phyloP scores from a whole-genome alignment of 2,888 invertebrate species.

The Nemurella pictetii region DNA sequence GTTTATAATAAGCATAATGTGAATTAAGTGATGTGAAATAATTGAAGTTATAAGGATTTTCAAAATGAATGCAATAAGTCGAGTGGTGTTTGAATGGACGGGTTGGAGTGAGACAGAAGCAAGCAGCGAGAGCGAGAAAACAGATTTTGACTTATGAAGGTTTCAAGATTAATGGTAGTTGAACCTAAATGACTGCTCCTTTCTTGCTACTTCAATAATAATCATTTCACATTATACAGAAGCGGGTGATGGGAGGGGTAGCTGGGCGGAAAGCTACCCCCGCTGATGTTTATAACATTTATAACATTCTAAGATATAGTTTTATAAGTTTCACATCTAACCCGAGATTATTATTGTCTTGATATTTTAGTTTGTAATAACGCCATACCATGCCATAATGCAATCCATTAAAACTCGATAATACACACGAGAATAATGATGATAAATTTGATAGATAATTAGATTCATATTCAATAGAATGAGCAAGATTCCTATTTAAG shows the following conservation, averaged over 20 bases:
- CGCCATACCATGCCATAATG: constrained; percentile 13
- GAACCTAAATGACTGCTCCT: constrained; percentile 30
- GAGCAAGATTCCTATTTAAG: not conserved
- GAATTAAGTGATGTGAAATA: constrained; percentile 9
- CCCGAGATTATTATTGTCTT: not conserved
- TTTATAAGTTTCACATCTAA: constrained; percentile 20
- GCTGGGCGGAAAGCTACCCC: constrained; percentile 5
- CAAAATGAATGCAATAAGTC: constrained; percentile 7
- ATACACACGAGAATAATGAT: not conserved
- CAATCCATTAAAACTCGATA: constrained; percentile 7
- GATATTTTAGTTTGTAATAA: not conserved
- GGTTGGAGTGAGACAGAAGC: constrained; percentile 40
- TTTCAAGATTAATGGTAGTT: constrained; percentile 29
- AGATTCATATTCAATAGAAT: constrained; percentile 8
- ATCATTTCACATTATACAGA: constrained; percentile 18
- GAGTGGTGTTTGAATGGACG: constrained; percentile 26
- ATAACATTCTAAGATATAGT: constrained; percentile 21
- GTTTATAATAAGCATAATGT: not conserved
- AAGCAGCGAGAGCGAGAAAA: constrained; percentile 39
- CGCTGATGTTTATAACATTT: constrained; percentile 21
- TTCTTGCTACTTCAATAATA: constrained; percentile 34
- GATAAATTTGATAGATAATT: constrained; percentile 14
- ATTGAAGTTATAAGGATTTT: not conserved
- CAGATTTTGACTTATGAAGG: constrained; percentile 28
- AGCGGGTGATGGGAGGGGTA: not conserved